Evolutionary conservation across 1,140 invertebrate genomes (phyloP), one percentile per base, ranked within the genome.

Genomic region (Pinna nobilis): DNA sequence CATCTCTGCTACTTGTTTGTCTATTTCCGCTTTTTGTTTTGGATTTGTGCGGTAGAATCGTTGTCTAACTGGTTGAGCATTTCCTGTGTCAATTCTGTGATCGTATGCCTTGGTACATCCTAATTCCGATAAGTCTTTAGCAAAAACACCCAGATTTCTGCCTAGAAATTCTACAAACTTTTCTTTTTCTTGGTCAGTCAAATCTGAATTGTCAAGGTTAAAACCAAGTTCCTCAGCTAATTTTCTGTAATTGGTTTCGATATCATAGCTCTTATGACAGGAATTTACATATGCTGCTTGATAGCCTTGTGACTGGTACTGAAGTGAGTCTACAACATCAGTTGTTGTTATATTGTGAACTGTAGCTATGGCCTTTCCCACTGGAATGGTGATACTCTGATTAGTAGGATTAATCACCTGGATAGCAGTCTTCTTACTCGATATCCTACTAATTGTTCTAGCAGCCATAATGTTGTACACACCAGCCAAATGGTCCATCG

Each of bases 51-150:
- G 37, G 55, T 68, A 55, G 23, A 28, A 37, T 50, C 25, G 20
- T 35, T 9, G 32, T 23, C n/a, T 53, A 13, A 70, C 59, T 13
- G 65, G 50, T 30, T 55, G 57, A 32, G 32, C 50, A 57, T 44
- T 25, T 35, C 30, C 57, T 20, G 73, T 79, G 3, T 73, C 33
- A 1, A 77, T 76, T 7, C 35, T 39, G 57, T 79, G 70, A 4
- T 65, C 4, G 44, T 70, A 63, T 1, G 33, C 9, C 25, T 71
- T 41, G 61, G 59, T 71, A 15, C 49, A 32, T 23, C 74, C 74
- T 28, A 79, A 35, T 55, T 77, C 70, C 20, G 60, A 57, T 23
- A 79, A 20, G 49, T 79, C 73, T 47, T 59, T 71, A 0, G 41
- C 41, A n/a, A 44, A 44, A 1, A 44, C 41, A n/a, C n/a, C 41